Evolutionary conservation across 1,140 invertebrate species (phyloP).

Genomic region (Drosophila baimaii): DNA sequence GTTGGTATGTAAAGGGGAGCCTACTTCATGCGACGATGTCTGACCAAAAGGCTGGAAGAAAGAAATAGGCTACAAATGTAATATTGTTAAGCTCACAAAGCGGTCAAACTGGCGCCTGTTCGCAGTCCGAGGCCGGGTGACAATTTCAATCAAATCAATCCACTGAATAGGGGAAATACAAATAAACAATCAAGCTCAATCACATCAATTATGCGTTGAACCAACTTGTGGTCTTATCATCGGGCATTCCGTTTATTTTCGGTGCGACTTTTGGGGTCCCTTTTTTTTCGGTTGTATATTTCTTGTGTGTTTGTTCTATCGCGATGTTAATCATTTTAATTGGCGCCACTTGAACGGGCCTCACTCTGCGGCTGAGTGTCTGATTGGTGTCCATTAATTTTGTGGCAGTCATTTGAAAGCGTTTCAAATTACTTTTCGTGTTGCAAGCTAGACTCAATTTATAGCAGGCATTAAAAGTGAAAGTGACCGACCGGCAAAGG

Average conservation of each 20-base stretch:
- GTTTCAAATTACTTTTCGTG: slow-evolving; percentile 75
- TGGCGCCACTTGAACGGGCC: slow-evolving; percentile 71
- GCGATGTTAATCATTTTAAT: slow-evolving; percentile 80
- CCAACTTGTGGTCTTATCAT: slow-evolving; percentile 73
- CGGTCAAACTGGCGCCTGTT: slow-evolving; percentile 61
- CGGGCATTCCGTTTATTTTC: slow-evolving; percentile 42
- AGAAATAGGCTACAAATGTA: slow-evolving; percentile 61
- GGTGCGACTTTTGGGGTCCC: slow-evolving; percentile 26
- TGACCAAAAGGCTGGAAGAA: slow-evolving; percentile 22
- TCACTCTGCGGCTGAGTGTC: slow-evolving; percentile 41
- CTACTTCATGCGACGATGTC: slow-evolving; percentile 29
- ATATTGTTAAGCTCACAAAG: slow-evolving; percentile 72
- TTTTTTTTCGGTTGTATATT: slow-evolving; percentile 37
- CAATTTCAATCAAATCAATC: slow-evolving; percentile 53
- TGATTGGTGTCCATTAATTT: slow-evolving; percentile 73
- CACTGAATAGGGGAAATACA: slow-evolving; percentile 55
- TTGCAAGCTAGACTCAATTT: slow-evolving; percentile 52
- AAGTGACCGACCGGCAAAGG: slow-evolving; percentile 43
- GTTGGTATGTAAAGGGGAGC: slow-evolving; percentile 2
- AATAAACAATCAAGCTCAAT: slow-evolving; percentile 82
- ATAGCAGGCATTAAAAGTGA: slow-evolving; percentile 56
- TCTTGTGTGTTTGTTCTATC: slow-evolving; percentile 57
- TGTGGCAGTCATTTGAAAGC: slow-evolving; percentile 74
- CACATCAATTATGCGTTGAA: slow-evolving; percentile 79
- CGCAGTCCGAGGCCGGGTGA: slow-evolving; percentile 32